These are phyloP conservation scores for Apodemus agrarius DNA, from an alignment of 2,797 vertebrate genomes.

Conservation along the genomic window DNA sequence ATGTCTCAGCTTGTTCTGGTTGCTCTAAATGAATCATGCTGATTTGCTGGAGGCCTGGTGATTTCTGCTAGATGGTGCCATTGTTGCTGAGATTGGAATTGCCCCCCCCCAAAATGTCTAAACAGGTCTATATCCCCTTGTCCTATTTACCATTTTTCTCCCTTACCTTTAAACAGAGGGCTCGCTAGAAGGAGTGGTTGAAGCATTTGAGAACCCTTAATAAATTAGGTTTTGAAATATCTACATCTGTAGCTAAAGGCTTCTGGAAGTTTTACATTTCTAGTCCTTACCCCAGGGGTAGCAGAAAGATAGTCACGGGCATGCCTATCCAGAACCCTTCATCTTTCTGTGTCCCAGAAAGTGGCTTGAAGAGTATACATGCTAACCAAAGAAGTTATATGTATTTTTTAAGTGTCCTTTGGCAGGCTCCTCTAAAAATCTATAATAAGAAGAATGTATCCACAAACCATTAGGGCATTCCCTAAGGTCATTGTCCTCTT, in stretches of 20 bases:
- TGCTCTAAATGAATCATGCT: background rate
- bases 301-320: constrained; percentile 48
- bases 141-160: background rate
- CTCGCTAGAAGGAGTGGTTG: background rate
- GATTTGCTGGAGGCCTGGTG: background rate
- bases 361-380: background rate
- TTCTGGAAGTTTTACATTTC: constrained; percentile 21
- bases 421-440: background rate
- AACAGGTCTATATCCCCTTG: background rate
- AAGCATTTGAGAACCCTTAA: background rate
- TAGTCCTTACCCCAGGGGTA: constrained; percentile 47
- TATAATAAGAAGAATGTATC: background rate
- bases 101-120: too few relatives aligned
- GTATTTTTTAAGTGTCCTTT: background rate
- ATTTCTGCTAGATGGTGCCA: background rate
- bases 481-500: background rate
- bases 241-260: background rate
- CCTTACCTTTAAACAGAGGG: background rate
- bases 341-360: background rate
- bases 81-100: background rate
- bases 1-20: background rate
- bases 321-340: background rate
- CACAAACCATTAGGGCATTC: background rate
- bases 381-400: background rate
- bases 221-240: background rate